Evolutionary conservation across 1,140 invertebrate genomes (phyloP), one percentile per base, ranked within the genome.

Genomic region (Hylaeus volcanicus): DNA sequence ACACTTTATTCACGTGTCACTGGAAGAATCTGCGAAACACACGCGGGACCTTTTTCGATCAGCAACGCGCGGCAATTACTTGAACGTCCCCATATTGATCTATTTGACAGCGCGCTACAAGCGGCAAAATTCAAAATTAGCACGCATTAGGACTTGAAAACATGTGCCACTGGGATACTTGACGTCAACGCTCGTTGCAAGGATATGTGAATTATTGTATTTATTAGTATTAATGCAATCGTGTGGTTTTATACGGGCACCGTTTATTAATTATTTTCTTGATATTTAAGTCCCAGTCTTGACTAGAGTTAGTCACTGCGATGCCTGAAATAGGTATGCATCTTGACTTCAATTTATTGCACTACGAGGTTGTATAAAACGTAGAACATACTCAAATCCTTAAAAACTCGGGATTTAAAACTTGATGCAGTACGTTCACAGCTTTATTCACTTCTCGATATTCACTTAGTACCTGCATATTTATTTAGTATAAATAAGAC

Each of bases 91-190:
- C 79, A 61, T 80, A 80, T 80, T 75, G 12, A 64, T 61, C 12
- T 61, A 12, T 11, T 39, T 37, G 53, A 39, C 75, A 64, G 65
- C 55, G 79, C 79, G 63, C 73, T 55, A n/a, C n/a, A 3, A 48
- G 65, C 56, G 56, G 56, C 26, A 39, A 77, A 43, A 48, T 48
- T 63, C n/a, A 39, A 81, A 81, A 81, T 81, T 76, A 70, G 11
- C 1, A n/a, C 11, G 5, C 8, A 45, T 2, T 37, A 14, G 58
- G 45, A 60, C 14, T 51, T 11, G 9, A 4, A 68, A 68, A 2
- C 9, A 2, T 11, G 65, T 5, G n/a, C 12, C 41, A 6, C 45
- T 15, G 0, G 5, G 8, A 61, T 26, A 8, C 1, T 37, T 51
- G 4, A 43, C 41, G 37, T 63, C 14, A 56, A 37, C 39, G n/a